Base-by-base conservation (phyloP, 2,797 vertebrate species). In the Enoplosus armatus region DNA sequence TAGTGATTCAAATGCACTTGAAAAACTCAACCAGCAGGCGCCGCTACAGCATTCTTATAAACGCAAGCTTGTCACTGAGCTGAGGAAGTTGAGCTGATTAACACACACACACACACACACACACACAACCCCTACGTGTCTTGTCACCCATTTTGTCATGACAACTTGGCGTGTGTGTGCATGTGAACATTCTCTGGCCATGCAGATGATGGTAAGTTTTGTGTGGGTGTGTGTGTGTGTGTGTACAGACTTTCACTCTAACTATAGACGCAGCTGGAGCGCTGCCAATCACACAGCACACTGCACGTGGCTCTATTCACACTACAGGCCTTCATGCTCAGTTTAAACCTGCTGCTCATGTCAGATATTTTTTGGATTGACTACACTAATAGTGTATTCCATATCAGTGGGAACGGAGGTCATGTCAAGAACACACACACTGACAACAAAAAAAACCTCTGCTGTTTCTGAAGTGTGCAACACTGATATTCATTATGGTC, bases 21-120 rank as follows among this genome's bases (percentile, higher is more conserved):
- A 20, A 43, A 18, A 39, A 20, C 0, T 11, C 14, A 43, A 77
- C 71, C 90, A 91, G 53, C 64, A 86, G 85, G 48, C 22, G 76
- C 78, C 10, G 54, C 60, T 66, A 50, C 27, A 66, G 56, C 16
- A 29, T 27, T 67, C 5, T 43, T 26, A 31, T 9, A 24, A 16
- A 20, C 18, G 66, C 53, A 31, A 51, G 50, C 20, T 47, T 20
- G 56, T 16, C 35, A 50, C 8, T 37, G 11, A 45, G 8, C 4
- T 3, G 6, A 60, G 39, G 1, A 71, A 33, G 7, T n/a, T 10
- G 10, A 41, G 51, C 55, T 41, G 27, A 29, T 5, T 5, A n/a
- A 27, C 50, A 58, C 48, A 58, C 51, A 27, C 51, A 43, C 69
- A 39, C 56, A 56, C 24, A 69, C 51, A 53, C 45, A 61, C 24